Evolutionary conservation across 2,797 vertebrate species (phyloP).

Genomic region (Semotilus atromaculatus): DNA sequence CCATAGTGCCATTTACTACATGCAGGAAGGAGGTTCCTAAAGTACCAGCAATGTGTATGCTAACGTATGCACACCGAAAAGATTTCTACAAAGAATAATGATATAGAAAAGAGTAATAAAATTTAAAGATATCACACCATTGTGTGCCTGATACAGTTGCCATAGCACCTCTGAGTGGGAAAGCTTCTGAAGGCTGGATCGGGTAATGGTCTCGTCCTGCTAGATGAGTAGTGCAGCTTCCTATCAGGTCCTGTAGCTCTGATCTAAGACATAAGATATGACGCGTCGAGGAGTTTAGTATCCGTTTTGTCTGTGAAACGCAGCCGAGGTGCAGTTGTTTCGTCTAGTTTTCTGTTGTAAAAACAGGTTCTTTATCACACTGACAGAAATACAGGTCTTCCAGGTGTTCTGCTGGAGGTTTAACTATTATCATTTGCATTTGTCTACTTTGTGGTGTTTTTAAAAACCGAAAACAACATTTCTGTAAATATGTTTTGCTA

Average conservation of each 20-base stretch:
- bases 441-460: slow-evolving; percentile 86
- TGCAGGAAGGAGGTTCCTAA: slow-evolving; percentile 73
- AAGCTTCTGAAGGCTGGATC: slow-evolving; percentile 76
- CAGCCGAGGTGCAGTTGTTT: slow-evolving; percentile 42
- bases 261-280: slow-evolving; percentile 40
- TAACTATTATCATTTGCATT: slow-evolving; percentile 77
- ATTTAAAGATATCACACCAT: slow-evolving; percentile 84
- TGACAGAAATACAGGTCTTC: slow-evolving; percentile 84
- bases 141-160: slow-evolving; percentile 92
- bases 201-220: slow-evolving; percentile 54
- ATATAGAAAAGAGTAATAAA: slow-evolving; percentile 67
- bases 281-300: slow-evolving; percentile 28
- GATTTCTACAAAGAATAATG: slow-evolving; percentile 80
- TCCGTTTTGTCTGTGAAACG: slow-evolving; percentile 60
- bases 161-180: slow-evolving; percentile 79
- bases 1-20: slow-evolving; percentile 86
- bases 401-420: slow-evolving; percentile 78
- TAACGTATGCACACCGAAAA: slow-evolving; percentile 81
- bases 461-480: slow-evolving; percentile 83
- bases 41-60: slow-evolving; percentile 86
- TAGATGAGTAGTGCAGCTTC: slow-evolving; percentile 47
- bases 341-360: slow-evolving; percentile 38
- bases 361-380: slow-evolving; percentile 37
- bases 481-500: slow-evolving; percentile 85
- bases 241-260: slow-evolving; percentile 55